Percentiles rank a stretch among this genome's conserved stretches.
phyloP scores from a whole-genome alignment of 2,888 invertebrate genomes.

The Yponomeuta sedellus region DNA sequence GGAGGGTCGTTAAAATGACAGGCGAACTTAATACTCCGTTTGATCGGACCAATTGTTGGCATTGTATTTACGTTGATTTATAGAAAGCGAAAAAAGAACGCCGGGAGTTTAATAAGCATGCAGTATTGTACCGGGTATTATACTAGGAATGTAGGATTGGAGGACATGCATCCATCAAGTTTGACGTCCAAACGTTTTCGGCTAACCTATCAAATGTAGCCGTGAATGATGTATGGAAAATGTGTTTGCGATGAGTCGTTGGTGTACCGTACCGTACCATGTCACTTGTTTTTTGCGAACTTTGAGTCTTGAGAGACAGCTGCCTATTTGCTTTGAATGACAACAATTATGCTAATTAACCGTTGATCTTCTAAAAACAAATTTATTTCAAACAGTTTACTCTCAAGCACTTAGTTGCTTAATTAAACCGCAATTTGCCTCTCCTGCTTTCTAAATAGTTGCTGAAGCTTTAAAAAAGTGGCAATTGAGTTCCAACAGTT shows the following conservation, averaged over 20 bases:
- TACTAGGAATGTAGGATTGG: constrained; percentile 43
- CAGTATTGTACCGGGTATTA: constrained; percentile 22
- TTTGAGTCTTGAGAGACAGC: constrained; percentile 28
- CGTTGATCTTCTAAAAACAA: constrained; percentile 23
- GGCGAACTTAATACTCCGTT: constrained; percentile 74
- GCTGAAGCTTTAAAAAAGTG: constrained; percentile 3
- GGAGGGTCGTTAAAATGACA: constrained; percentile 71
- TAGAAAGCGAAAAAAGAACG: constrained; percentile 57
- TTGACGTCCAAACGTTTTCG: constrained; percentile 50
- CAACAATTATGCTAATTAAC: constrained; percentile 32
- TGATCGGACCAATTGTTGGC: constrained; percentile 74
- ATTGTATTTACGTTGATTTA: constrained; percentile 69
- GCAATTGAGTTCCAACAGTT: constrained; percentile 1
- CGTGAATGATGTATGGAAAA: constrained; percentile 58
- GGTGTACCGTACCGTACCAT: constrained; percentile 23
- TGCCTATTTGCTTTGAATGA: constrained; percentile 32
- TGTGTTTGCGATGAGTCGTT: constrained; percentile 42
- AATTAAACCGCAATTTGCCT: not conserved
- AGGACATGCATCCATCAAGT: constrained; percentile 67
- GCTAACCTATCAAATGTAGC: constrained; percentile 50
- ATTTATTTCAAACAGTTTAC: too few relatives aligned
- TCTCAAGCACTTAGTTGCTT: not conserved
- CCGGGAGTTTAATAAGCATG: constrained; percentile 44
- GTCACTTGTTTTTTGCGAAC: constrained; percentile 38
- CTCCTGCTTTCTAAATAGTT: constrained; percentile 13